A percentile compares a stretch with the other conserved stretches of the same genome.
These are phyloP conservation scores for Python bivittatus DNA, from an alignment of 2,113 vertebrate genomes.

Conservation along the genomic window DNA sequence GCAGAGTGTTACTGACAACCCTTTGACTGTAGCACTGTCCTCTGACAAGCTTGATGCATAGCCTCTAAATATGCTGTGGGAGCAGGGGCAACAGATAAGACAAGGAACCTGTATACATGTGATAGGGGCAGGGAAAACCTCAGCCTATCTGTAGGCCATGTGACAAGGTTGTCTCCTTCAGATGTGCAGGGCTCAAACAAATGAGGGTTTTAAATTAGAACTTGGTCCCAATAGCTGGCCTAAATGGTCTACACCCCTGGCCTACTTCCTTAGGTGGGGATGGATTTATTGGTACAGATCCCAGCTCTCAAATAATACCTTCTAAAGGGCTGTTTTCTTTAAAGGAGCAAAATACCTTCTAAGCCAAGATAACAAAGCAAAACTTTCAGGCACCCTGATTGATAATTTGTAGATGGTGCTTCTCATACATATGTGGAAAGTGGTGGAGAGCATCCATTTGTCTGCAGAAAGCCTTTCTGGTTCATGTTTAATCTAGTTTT, in stretches of 20 bases:
- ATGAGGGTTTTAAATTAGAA: not conserved
- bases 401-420: not conserved
- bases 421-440: not conserved
- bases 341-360: not conserved
- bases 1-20: not conserved
- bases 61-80: not conserved
- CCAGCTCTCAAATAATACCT: no score
- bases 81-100: not conserved
- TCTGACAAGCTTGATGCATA: not conserved
- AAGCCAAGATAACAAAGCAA: not conserved
- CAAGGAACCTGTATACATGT: no score
- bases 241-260: not conserved
- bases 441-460: not conserved
- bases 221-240: not conserved
- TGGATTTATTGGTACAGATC: not conserved
- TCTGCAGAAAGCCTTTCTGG: not conserved
- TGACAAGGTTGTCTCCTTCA: not conserved
- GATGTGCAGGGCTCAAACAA: not conserved
- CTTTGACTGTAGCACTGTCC: not conserved
- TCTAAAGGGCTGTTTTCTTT: no score
- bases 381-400: not conserved
- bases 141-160: no score
- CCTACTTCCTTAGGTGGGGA: not conserved
- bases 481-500: not conserved
- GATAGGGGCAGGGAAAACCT: no score